Base-by-base conservation (phyloP, 2,888 invertebrate genomes). In the Polietes domitor region DNA sequence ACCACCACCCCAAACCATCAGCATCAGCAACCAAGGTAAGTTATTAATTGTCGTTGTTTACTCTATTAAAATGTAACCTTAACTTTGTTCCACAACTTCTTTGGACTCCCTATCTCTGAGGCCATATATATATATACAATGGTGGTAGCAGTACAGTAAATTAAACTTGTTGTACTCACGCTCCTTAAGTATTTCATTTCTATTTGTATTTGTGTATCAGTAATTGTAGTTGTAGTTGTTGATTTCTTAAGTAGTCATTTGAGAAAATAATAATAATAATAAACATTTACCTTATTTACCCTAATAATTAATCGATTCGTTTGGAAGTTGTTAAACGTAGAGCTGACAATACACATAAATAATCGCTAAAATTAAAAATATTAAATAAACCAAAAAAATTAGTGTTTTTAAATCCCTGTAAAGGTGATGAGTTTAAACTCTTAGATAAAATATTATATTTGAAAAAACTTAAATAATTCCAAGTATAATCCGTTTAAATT, bases 181-280 rank as follows among this genome's bases (percentile, higher is more conserved):
- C 32, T 47, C 47, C 47, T 47, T 32, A 6, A 9, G 32, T 32
- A 32, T 32, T n/a, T n/a, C 32, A 32, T 32, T n/a, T n/a, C n/a
- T n/a, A n/a, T 32, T 32, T 47, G 47, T 47, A 47, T 7, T n/a
- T n/a, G 4, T n/a, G 2, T 15, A 47, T 37, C 4, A 4, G 41
- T 41, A 41, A 17, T 41, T 37, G 68, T 68, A 68, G 43, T 68
- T 43, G 68, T 68, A 68, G 43, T 68, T 68, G 68, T 43, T 41
- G 65, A 37, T 65, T 65, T 41, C 65, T 65, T 43, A 68, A 68
- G 68, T 68, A 43, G 68, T 41, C 17, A 65, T 58, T 58, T 58
- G 26, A 10, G 19, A 65, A 65, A 41, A 24, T 21, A 24, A 41
- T 37, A 37, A 41, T 41, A 68, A 21, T 65, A 65, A 41, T 21